Evolutionary conservation across 2,113 vertebrate genomes (phyloP), one percentile per base, ranked within the genome.

Genomic region (Sapayoa aenigma): DNA sequence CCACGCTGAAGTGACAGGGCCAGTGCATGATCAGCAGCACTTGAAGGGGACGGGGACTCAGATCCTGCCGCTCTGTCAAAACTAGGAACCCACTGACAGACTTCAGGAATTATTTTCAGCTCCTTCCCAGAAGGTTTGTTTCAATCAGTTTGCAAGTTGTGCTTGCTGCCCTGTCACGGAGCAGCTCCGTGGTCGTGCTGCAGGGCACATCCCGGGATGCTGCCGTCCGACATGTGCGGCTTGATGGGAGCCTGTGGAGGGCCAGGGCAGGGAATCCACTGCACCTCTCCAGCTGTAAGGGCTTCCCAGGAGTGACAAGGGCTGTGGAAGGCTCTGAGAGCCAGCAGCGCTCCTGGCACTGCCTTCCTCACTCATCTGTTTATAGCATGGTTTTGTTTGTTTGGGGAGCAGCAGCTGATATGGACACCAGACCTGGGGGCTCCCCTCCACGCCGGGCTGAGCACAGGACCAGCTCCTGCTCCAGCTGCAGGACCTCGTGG

Each of bases 161-260:
- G 33, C 27, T 69, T 0, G 0, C 46, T 44, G 85, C 73, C 78
- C 15, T 4, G 25, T 44, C 44, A 1, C 0, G 1, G 58, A 67
- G 87, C 44, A 5, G 13, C 0, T 6, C 23, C 62, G n/a, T n/a
- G n/a, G n/a, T n/a, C n/a, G n/a, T 23, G 67, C 79, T 0, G 1
- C 35, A 6, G 78, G 66, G n/a, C 6, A 5, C 33, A 6, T 3
- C 30, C 60, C 8, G 0, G 41, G 67, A 22, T 14, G 42, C 31
- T 35, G 46, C 58, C 58, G 0, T 1, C 20, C 4, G 39, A 2
- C 53, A 27, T 1, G 2, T 1, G 1, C n/a, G n/a, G n/a, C n/a
- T n/a, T n/a, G n/a, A n/a, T n/a, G n/a, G n/a, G n/a, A n/a, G n/a
- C n/a, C 23, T 1, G 1, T 0, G 87, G 5, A n/a, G 60, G 7